Evolutionary conservation across 2,797 vertebrate genomes (phyloP), one percentile per base, ranked within the genome.

Genomic region (Acridotheres tristis): DNA sequence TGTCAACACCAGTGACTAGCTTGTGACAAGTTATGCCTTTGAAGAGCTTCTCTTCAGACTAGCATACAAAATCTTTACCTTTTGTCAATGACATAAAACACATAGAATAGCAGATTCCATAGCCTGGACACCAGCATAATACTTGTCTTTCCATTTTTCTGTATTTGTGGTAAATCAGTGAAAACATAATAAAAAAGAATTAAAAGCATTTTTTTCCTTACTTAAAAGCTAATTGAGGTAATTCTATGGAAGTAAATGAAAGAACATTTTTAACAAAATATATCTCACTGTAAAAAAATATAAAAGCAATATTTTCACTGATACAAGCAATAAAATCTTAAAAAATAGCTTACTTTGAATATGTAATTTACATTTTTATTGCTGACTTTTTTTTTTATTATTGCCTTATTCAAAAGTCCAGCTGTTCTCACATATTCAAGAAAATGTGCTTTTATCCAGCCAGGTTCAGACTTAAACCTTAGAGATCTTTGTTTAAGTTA

Each of bases 1-100:
- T 77, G 38, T 84, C 57, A 91, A 20, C 42, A 69, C 5, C 27
- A 73, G 32, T 47, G 63, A 36, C 71, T 87, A 90, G 42, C 66
- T 93, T 53, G 51, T 92, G 63, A 92, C 32, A 63, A 82, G 63
- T 84, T 94, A 88, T 88, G 85, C 45, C 34, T 76, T 55, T 83
- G 34, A 88, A 94, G 36, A 91, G 29, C 42, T 91, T 90, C 81
- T 92, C 48, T 93, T 68, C 50, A 88, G 78, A 85, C 26, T 62
- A 91, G 47, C 20, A 81, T 32, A 92, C 55, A 72, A 42, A 84
- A 85, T 78, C 68, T 88, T 88, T 81, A 77, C 69, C 59, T 51
- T 93, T 97, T 91, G 40, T 96, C 93, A 96, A 62, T 89, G 83
- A 61, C 85, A 96, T 85, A 83, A 96, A 96, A 65, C 68, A 95